Evolutionary conservation across 2,888 invertebrate genomes (phyloP), one percentile per base, ranked within the genome.

Genomic region (Ferrisia virgata): DNA sequence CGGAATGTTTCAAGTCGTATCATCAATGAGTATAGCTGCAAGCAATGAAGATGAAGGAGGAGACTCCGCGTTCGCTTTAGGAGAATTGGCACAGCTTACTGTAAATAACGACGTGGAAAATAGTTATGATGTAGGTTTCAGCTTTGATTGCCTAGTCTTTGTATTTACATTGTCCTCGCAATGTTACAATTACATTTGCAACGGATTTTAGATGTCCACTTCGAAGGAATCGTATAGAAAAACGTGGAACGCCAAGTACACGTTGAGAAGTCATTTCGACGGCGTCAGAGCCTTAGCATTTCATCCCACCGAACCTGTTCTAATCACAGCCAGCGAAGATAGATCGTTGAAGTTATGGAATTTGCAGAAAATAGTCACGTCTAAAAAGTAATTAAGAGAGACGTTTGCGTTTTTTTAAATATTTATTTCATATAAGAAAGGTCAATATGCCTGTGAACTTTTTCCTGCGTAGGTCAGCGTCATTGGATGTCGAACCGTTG

Each of bases 281-380:
- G 95, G 95, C 88, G 95, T 97, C 76, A 92, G 97, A 87, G 95
- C 96, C 85, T 91, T 97, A 85, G 96, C 96, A 87, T 97, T 97
- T 91, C 97, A 97, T 90, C 98, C 98, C 84, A 94, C 94, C 86
- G 98, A 99, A 89, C 95, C 98, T 85, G 97, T 99, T 85, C 91
- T 99, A 85, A 96, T 99, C 88, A 99, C 99, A 36, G 99, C 98
- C 53, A 97, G 97, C 85, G 99, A 99, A 89, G 99, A 99, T 91
- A 97, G 98, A 89, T 99, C 99, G 80, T 91, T 99, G 69, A 99
- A 99, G 90, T 91, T 99, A 88, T 99, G 99, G 99, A 99, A 99
- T 91, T 91, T 99, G 87, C 98, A 98, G 89, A 98, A 98, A 91
- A 98, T 98, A 84, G 96, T 97, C 87, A 97, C 97, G 87, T 96